Percentiles rank a stretch among this genome's conserved stretches.
phyloP scores from a whole-genome alignment of 1,140 invertebrate species.

The Bursaphelenchus mucronatus region DNA sequence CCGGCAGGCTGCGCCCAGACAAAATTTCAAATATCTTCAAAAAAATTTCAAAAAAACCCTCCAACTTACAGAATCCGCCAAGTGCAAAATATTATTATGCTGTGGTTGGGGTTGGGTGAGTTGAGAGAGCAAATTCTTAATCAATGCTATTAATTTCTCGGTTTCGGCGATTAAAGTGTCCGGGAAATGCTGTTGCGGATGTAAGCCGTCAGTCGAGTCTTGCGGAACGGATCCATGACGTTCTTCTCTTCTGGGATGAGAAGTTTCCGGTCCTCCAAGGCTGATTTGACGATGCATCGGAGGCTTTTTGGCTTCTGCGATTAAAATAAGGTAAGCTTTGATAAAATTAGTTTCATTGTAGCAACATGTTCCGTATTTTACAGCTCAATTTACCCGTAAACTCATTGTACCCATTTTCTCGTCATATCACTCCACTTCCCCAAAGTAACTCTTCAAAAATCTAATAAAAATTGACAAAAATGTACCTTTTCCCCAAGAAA shows the following conservation, averaged over 20 bases:
- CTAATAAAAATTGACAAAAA: too few relatives aligned
- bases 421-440: too few relatives aligned
- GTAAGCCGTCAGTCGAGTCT: slow-evolving; percentile 5
- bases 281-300: slow-evolving; percentile 25
- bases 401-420: too few relatives aligned
- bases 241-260: too few relatives aligned
- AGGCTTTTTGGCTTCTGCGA: not conserved
- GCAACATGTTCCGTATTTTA: too few relatives aligned
- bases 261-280: not conserved
- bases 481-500: too few relatives aligned
- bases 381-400: too few relatives aligned
- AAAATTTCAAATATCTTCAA: too few relatives aligned
- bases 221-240: slow-evolving; percentile 23
- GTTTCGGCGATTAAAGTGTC: slow-evolving; percentile 54
- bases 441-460: too few relatives aligned
- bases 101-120: slow-evolving; percentile 22
- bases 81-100: not conserved
- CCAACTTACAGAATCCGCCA: not conserved
- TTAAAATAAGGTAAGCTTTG: not conserved
- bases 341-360: too few relatives aligned
- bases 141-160: slow-evolving; percentile 49
- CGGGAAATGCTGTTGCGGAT: slow-evolving; percentile 37
- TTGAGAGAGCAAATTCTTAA: slow-evolving; percentile 45
- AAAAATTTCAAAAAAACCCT: too few relatives aligned
- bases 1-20: too few relatives aligned